Base-by-base conservation (phyloP, 2,888 invertebrate species). In the Drosophila algonquin region DNA sequence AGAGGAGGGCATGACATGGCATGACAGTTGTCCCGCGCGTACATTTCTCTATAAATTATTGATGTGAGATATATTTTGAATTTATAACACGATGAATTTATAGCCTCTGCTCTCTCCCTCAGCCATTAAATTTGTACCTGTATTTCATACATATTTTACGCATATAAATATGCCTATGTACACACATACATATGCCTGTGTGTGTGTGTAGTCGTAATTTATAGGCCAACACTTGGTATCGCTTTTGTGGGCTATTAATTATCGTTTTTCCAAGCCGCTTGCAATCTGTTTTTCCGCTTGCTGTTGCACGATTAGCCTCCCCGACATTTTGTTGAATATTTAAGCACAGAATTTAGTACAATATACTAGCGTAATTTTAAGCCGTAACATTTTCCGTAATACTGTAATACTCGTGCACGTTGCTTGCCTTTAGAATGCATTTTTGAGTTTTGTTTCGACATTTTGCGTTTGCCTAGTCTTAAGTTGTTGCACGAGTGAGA, bases 11-110 rank as follows among this genome's bases (percentile, higher is more conserved):
- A 40, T 14, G 14, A 21, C 67, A 77, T 68, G 55, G 85, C 82
- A 81, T 86, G 86, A 89, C 89, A 86, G 87, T 89, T 79, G 89
- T 86, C 89, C 89, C 85, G 60, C 70, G 85, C 74, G 85, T 86
- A 89, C 40, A 40, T 40, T 40, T 86, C 77, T 72, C 73, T 73
- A 86, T 89, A 89, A 86, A 86, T 89, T 86, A 87, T 89, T 86
- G 76, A 89, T 82, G 81, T 76, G 85, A 81, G 85, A 83, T 79
- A 89, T 73, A 87, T 85, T 82, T 40, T 89, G 86, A 85, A 87
- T 85, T 80, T 78, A 82, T 78, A 84, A 78, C 76, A 70, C 72
- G 70, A 61, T 73, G 65, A 82, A 85, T 85, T 85, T 84, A 82
- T 81, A 74, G 75, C 74, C 57, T 73, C 67, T 58, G 70, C 72